A percentile compares a stretch with the other conserved stretches of the same genome.
Conservation (phyloP, 2,888 invertebrate species). For the Dascillus cervinus region DNA sequence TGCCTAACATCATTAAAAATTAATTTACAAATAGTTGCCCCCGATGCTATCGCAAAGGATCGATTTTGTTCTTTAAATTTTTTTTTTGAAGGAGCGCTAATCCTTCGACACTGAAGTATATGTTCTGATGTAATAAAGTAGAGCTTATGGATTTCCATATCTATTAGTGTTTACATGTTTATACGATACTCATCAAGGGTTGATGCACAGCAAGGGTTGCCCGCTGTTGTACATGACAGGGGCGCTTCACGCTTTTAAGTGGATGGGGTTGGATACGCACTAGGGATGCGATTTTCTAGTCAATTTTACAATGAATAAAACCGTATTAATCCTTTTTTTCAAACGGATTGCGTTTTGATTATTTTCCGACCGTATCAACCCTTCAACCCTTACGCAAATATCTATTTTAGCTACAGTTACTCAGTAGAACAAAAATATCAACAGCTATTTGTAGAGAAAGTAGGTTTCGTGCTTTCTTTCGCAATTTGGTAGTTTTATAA, state of each 20-base stretch:
- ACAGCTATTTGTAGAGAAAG: too few species aligned
- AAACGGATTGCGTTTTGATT: constrained; percentile 1
- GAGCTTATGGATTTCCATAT: constrained; percentile 23
- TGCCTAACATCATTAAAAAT: constrained; percentile 44
- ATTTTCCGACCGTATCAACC: background rate
- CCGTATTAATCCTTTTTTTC: constrained; percentile 25
- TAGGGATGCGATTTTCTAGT: constrained; percentile 40
- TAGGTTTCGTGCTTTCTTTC: too few species aligned
- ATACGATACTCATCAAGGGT: constrained; percentile 29
- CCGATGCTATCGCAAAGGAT: too few species aligned
- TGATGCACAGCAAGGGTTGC: constrained; percentile 15
- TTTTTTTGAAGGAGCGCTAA: too few species aligned
- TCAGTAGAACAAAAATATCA: too few species aligned
- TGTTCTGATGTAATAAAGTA: too few species aligned
- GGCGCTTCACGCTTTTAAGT: constrained; percentile 29
- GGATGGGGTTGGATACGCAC: constrained; percentile 28
- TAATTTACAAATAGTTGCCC: constrained; percentile 38
- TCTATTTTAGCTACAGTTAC: too few species aligned
- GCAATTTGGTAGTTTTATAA: too few species aligned
- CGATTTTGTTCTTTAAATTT: too few species aligned
- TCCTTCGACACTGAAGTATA: too few species aligned
- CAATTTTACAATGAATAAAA: constrained; percentile 37
- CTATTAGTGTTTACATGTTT: constrained; percentile 40
- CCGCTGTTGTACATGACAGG: constrained; percentile 19
- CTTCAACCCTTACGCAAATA: too few species aligned